Conservation (phyloP, 2,113 vertebrate genomes). For the Ascaphus truei region DNA sequence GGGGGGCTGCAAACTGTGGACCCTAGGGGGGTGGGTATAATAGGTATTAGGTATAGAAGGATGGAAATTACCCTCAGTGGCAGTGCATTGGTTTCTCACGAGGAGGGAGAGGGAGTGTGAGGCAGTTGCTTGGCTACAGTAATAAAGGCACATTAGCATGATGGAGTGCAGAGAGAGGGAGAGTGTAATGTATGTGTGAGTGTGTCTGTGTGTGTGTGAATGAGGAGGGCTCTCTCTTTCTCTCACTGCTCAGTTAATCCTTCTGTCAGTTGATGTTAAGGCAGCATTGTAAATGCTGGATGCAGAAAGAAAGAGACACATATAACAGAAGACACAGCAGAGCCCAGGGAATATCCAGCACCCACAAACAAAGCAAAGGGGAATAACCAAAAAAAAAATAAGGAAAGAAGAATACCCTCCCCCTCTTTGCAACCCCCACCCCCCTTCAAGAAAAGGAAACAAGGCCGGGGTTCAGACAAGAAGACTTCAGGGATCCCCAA, state of each 20-base stretch:
- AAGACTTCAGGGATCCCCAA: constrained; percentile 58
- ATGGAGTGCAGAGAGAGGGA: constrained; percentile 23
- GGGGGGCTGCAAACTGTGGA: constrained; percentile 4
- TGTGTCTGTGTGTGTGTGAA: constrained; percentile 36
- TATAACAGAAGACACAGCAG: constrained; percentile 43
- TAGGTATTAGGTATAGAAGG: constrained; percentile 18
- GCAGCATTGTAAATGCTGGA: constrained; percentile 65
- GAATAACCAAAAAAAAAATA: not conserved
- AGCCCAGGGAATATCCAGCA: not conserved
- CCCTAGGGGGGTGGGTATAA: not conserved
- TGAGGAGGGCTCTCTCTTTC: constrained; percentile 61
- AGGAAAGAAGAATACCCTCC: not conserved
- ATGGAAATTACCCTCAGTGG: not conserved
- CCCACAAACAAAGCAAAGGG: not conserved
- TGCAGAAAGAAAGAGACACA: constrained; percentile 52
- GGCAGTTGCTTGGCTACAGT: constrained; percentile 36
- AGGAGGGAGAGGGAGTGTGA: constrained; percentile 22
- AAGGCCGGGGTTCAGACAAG: constrained; percentile 39
- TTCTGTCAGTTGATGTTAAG: constrained; percentile 67
- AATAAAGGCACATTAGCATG: constrained; percentile 36
- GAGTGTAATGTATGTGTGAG: not conserved
- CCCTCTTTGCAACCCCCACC: not conserved
- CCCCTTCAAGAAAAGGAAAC: constrained; percentile 34
- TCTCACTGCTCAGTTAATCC: constrained; percentile 66
- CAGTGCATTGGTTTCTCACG: constrained; percentile 28